These are phyloP conservation scores for Centrocercus urophasianus DNA, from an alignment of 2,113 vertebrate genomes.

Conservation along the genomic window DNA sequence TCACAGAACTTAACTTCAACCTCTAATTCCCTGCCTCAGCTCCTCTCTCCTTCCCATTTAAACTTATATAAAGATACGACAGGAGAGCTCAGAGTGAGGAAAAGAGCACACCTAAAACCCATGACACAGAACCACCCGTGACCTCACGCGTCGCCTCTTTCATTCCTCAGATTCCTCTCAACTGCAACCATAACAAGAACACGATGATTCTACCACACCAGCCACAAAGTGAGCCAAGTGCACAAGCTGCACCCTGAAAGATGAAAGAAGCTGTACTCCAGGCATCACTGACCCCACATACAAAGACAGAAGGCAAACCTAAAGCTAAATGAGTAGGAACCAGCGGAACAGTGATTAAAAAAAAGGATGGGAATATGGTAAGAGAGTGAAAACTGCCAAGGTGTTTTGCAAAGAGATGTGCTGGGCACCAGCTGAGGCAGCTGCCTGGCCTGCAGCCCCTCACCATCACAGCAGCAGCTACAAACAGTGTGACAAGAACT, in stretches of 20 bases:
- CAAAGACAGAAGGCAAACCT: neutral
- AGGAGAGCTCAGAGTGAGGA: neutral
- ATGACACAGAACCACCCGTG: neutral
- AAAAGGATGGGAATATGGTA: neutral
- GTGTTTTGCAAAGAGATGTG: neutral
- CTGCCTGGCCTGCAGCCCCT: no score
- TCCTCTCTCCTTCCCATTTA: neutral
- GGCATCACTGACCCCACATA: neutral
- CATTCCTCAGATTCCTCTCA: slow-evolving; percentile 23
- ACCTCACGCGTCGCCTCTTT: neutral
- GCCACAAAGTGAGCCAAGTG: neutral
- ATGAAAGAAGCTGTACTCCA: neutral
- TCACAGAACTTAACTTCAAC: neutral
- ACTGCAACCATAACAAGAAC: neutral
- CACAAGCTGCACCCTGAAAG: neutral
- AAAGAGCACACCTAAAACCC: neutral
- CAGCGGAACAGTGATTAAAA: neutral
- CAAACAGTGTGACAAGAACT: no score
- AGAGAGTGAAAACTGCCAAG: neutral
- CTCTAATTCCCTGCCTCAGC: neutral
- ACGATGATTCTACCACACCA: neutral
- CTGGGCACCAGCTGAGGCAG: neutral
- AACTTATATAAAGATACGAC: neutral
- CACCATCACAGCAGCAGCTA: no score
- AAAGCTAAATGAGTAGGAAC: neutral